Evolutionary conservation across 35 echinoderm and acorn worm species (phyloP).

Genomic region (Ophioderma brevispina): DNA sequence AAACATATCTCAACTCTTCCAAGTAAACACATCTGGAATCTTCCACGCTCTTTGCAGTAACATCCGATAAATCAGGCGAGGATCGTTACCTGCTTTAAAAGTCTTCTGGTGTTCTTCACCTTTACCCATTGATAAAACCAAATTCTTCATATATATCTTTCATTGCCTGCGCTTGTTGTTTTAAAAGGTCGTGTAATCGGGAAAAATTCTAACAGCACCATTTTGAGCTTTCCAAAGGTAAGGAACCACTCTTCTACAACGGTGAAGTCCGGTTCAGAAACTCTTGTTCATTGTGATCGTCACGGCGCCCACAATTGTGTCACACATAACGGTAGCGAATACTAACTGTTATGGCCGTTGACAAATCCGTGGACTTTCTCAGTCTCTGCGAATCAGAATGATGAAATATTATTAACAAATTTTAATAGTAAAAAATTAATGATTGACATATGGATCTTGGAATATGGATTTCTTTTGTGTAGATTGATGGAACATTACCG

Average conservation of each 20-base stretch:
- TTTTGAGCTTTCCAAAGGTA: background rate
- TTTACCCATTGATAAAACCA: background rate
- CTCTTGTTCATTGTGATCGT: background rate
- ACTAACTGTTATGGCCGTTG: background rate
- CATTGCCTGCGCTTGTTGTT: background rate
- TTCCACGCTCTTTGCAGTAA: conserved; percentile 26
- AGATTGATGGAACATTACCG: background rate
- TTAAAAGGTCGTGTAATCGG: background rate
- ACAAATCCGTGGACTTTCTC: background rate
- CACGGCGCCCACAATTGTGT: background rate
- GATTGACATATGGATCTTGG: background rate
- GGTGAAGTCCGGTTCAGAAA: background rate
- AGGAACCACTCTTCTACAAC: background rate
- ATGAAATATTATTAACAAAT: background rate
- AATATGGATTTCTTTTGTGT: background rate
- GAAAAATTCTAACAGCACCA: background rate
- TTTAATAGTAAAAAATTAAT: too few species aligned
- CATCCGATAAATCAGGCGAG: conserved; percentile 54
- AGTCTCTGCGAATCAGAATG: background rate
- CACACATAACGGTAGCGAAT: conserved; percentile 5
- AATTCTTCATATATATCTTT: background rate
- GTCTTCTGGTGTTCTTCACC: background rate
- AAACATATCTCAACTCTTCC: conserved; percentile 27
- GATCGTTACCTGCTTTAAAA: background rate
- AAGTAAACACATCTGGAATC: background rate